Percentiles rank a stretch among this genome's conserved stretches.
These are phyloP conservation scores for Merluccius polli DNA, from an alignment of 2,797 vertebrate genomes.

Conservation along the genomic window DNA sequence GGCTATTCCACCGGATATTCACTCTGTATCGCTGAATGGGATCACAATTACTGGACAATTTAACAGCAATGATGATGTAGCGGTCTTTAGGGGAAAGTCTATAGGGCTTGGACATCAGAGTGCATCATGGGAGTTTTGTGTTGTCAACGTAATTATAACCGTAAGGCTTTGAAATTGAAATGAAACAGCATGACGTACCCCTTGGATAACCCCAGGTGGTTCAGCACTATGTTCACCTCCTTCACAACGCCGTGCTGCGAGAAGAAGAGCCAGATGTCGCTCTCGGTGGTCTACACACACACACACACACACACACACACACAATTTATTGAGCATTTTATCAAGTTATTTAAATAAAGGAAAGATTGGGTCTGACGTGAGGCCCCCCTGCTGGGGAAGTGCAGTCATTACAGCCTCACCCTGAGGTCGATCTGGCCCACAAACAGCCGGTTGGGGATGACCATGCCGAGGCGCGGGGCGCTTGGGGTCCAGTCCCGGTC, in stretches of 20 bases:
- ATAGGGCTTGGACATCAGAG: too few relatives aligned
- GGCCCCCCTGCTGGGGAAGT: slow-evolving; percentile 19
- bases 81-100: too few relatives aligned
- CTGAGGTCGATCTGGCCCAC: slow-evolving; percentile 81
- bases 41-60: too few relatives aligned
- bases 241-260: slow-evolving; percentile 79
- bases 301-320: slow-evolving; percentile 18
- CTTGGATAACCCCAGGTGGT: slow-evolving; percentile 80
- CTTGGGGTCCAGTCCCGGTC: too few relatives aligned
- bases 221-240: slow-evolving; percentile 84
- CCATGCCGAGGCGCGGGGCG: slow-evolving; percentile 61
- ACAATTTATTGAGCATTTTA: not conserved
- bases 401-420: slow-evolving; percentile 52
- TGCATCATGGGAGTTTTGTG: too few relatives aligned
- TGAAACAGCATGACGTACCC: slow-evolving; percentile 67
- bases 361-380: not conserved
- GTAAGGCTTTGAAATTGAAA: too few relatives aligned
- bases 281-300: slow-evolving; percentile 74
- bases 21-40: too few relatives aligned
- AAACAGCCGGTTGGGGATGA: slow-evolving; percentile 85
- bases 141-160: too few relatives aligned
- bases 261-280: slow-evolving; percentile 80
- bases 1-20: too few relatives aligned
- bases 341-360: too few relatives aligned
- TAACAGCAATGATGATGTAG: too few relatives aligned